phyloP scores from a whole-genome alignment of 2,797 vertebrate species.

The Sciurus carolinensis region DNA sequence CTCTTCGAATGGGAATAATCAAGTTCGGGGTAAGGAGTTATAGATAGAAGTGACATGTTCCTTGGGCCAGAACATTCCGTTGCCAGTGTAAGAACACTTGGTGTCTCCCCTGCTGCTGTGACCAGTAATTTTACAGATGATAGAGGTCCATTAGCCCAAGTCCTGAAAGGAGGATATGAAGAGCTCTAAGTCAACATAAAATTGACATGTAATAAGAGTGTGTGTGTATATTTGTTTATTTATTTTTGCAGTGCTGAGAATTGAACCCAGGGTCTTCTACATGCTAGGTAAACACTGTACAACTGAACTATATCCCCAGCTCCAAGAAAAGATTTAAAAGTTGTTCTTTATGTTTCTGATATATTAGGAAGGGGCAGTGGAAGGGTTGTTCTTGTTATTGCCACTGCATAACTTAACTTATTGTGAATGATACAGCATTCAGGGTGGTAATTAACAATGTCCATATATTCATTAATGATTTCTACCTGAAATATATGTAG shows the following conservation, averaged over 20 bases:
- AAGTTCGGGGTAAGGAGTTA: background rate
- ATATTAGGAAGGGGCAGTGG: too few relatives aligned
- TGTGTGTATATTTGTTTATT: too few relatives aligned
- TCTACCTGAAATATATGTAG: slow-evolving; percentile 53
- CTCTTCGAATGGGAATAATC: background rate
- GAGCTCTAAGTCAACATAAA: background rate
- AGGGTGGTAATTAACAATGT: background rate
- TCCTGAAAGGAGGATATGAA: background rate
- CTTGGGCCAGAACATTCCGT: background rate
- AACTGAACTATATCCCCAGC: too few relatives aligned
- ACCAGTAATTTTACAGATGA: background rate
- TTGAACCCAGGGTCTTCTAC: too few relatives aligned
- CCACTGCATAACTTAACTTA: background rate
- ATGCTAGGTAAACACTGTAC: too few relatives aligned
- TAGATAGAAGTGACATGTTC: background rate
- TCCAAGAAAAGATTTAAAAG: background rate
- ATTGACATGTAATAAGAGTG: background rate
- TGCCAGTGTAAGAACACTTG: background rate
- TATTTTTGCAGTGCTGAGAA: background rate
- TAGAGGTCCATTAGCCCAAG: background rate
- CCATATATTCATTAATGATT: background rate
- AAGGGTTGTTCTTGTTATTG: background rate
- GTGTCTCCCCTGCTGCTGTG: background rate
- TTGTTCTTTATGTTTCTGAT: background rate
- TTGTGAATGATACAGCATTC: background rate